Evolutionary conservation across 2,113 vertebrate species (phyloP).

Genomic region (Pangasianodon gigas): DNA sequence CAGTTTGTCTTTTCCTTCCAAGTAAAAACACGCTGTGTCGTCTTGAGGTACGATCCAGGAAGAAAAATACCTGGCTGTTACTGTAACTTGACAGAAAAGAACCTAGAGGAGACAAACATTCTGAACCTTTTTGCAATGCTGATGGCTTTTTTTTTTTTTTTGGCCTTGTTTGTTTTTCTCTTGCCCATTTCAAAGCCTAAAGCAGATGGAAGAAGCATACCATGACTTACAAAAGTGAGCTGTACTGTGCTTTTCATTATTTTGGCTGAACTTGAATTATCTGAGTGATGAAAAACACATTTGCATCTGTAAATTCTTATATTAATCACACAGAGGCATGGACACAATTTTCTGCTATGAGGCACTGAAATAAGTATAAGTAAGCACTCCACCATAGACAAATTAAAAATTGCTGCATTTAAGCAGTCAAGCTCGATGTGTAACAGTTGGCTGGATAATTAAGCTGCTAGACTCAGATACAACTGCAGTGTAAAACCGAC

Average conservation of each 20-base stretch:
- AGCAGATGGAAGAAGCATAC: constrained; percentile 11
- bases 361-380: neutral
- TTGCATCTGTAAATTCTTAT: neutral
- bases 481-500: constrained; percentile 73
- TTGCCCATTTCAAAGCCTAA: neutral
- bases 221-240: neutral
- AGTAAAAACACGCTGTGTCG: neutral
- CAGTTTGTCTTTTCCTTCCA: neutral
- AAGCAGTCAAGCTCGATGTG: neutral
- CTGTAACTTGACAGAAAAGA: neutral
- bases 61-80: neutral
- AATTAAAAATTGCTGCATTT: neutral
- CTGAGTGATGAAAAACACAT: constrained; percentile 24
- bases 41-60: neutral
- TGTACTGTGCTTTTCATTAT: constrained; percentile 17
- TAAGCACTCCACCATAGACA: neutral
- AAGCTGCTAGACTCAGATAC: neutral
- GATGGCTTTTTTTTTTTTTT: neutral
- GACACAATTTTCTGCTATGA: neutral
- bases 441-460: neutral
- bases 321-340: constrained; percentile 1
- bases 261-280: neutral
- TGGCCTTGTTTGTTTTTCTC: neutral
- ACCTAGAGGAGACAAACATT: neutral
- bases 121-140: neutral